Evolutionary conservation across 2,113 vertebrate species (phyloP), one percentile per base, ranked within the genome.

Genomic region (Tetraodon nigroviridis): DNA sequence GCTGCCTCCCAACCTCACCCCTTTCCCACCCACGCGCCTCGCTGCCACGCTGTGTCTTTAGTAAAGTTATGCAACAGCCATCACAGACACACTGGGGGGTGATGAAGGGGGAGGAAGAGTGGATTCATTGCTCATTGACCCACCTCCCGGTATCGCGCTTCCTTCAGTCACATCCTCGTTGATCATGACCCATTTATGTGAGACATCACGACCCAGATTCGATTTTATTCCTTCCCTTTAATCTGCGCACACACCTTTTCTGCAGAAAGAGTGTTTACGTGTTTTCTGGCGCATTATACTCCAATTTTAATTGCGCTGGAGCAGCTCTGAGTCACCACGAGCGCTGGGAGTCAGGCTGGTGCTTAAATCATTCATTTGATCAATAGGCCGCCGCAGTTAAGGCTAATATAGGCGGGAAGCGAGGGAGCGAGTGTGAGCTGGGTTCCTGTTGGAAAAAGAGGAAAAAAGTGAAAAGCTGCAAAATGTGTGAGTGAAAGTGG

Each of bases 41-140:
- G 5, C 64, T 71, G 67, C 64, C 71, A 57, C 69, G 51, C 64
- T 37, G 57, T 65, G 71, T 76, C 74, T 84, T 82, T 65, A 71
- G 71, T 80, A 78, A 82, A 71, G 75, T 84, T 82, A 80, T 6
- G 61, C 61, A 84, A 82, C 55, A 17, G n/a, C 65, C 76, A 79
- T 67, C 71, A 61, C 71, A 78, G 71, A 81, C 75, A 52, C 58
- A 71, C 75, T 49, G 52, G 59, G 55, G 55, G 76, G 64, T 47
- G 57, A 47, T 18, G 54, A 51, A 44, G 55, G 67, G 57, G 22
- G 48, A n/a, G 51, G 29, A 32, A 52, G 51, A 52, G 24, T 46
- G 48, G 40, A 17, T 67, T 72, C 57, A 73, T 63, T 69, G 72
- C 70, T 71, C 70, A 62, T 52, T 76, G 66, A 76, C 75, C 69